A percentile compares a stretch with the other conserved stretches of the same genome.
Evolutionary conservation across 2,888 invertebrate species (phyloP).

Genomic region (Archaeoteleia sp.): DNA sequence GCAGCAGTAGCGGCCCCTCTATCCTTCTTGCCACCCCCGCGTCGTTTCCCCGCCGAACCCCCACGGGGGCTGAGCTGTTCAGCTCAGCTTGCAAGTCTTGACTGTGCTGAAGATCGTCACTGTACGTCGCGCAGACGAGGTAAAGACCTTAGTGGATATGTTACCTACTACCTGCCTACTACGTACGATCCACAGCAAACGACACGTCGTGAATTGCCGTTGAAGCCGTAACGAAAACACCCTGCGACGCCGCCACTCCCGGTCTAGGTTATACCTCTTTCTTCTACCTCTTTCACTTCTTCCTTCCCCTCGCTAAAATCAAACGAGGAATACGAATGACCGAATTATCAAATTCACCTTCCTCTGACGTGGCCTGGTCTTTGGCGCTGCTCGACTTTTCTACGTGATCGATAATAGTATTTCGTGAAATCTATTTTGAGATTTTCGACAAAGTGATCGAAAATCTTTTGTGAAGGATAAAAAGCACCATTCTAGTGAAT

Average conservation of each 20-base stretch:
- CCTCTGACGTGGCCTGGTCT: slow-evolving; percentile 32
- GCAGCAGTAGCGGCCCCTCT: slow-evolving; percentile 62
- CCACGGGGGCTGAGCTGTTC: slow-evolving; percentile 50
- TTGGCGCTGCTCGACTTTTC: slow-evolving; percentile 15
- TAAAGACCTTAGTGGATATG: slow-evolving; percentile 43
- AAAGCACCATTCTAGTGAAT: slow-evolving; percentile 4
- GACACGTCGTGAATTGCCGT: slow-evolving; percentile 60
- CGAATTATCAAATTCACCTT: slow-evolving; percentile 63
- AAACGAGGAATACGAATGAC: slow-evolving; percentile 69
- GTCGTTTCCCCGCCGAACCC: slow-evolving; percentile 50
- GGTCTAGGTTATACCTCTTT: too few relatives aligned
- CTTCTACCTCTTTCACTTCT: slow-evolving; percentile 26
- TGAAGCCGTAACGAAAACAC: slow-evolving; percentile 55
- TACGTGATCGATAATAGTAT: slow-evolving; percentile 33
- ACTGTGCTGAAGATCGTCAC: slow-evolving; percentile 7
- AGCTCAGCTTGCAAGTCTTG: slow-evolving; percentile 49
- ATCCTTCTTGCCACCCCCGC: slow-evolving; percentile 42
- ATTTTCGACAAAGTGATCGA: slow-evolving; percentile 23
- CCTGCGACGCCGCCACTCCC: slow-evolving; percentile 32
- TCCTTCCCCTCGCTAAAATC: slow-evolving; percentile 46
- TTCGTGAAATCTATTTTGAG: slow-evolving; percentile 33
- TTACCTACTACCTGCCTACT: slow-evolving; percentile 43
- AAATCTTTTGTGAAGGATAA: slow-evolving; percentile 8
- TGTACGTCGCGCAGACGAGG: slow-evolving; percentile 20
- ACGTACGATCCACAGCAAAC: slow-evolving; percentile 51